Evolutionary conservation across 1,140 invertebrate species (phyloP), one percentile per base, ranked within the genome.

Genomic region (Hylaeus anthracinus): DNA sequence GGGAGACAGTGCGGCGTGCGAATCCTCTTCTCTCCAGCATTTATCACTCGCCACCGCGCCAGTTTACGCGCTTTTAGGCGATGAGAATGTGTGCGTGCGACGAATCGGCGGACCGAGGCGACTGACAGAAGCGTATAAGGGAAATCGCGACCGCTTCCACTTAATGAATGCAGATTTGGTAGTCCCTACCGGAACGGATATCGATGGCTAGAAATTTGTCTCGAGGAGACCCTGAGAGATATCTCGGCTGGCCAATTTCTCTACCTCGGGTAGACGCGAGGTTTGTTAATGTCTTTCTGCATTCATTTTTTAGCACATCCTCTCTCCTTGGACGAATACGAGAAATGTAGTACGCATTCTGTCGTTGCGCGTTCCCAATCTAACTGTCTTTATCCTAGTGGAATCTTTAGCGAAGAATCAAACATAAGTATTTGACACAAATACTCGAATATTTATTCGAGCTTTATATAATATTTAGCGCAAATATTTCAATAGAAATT

Each of bases 31-130:
- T 74, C 83, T 55, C 41, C 55, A 56, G 56, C 83, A 88, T 88
- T 88, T 88, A 87, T 88, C 86, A 88, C 67, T 45, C 61, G 56
- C 41, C 79, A 81, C 79, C 78, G 85, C 76, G 76, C 85, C 82
- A 87, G 85, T 87, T 87, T 86, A 87, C 79, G 85, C 85, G 86
- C 82, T 84, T 87, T 87, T 86, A 79, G 58, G 39, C 64, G 72
- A 26, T 37, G 48, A 72, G 72, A 37, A 74, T 65, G 81, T 73
- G 66, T 43, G 45, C 63, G 58, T 72, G 76, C 76, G 76, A 78
- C 76, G 67, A 71, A 72, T 81, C 67, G 60, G 37, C 65, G 48
- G 3, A 1, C 14, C n/a, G 63, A 48, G 58, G 56, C 43, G 75
- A 41, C n/a, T 39, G 41, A 10, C 15, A 45, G 5, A 14, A 26